These are phyloP conservation scores for Bryconaethiops microstoma DNA, from an alignment of 2,797 vertebrate species.

Conservation along the genomic window DNA sequence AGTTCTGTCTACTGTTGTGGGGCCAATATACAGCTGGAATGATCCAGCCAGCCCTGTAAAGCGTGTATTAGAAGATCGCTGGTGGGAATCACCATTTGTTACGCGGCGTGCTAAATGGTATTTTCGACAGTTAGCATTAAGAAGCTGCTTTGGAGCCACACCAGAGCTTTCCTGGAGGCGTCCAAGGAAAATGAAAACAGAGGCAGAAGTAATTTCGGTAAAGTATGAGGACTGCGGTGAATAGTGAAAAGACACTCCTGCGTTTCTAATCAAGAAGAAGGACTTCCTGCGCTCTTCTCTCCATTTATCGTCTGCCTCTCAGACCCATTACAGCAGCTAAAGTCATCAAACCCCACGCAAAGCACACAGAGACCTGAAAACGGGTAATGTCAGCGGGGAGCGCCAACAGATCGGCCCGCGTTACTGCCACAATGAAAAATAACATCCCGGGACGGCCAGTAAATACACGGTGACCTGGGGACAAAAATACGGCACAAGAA, in stretches of 20 bases:
- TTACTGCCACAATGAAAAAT: neutral
- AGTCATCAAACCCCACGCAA: slow-evolving; percentile 2
- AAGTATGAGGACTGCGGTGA: slow-evolving; percentile 26
- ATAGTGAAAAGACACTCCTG: slow-evolving; percentile 18
- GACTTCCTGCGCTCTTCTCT: neutral
- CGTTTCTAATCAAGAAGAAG: slow-evolving; percentile 14
- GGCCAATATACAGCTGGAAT: neutral
- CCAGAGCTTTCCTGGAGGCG: slow-evolving; percentile 16
- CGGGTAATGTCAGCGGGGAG: neutral
- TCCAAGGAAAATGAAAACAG: slow-evolving; percentile 27
- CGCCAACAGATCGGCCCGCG: neutral
- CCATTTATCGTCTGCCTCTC: neutral
- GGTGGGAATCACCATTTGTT: neutral
- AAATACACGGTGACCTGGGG: too few relatives aligned
- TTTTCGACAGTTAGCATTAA: slow-evolving; percentile 16
- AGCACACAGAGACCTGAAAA: neutral
- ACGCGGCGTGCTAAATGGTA: neutral
- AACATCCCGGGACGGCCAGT: too few relatives aligned
- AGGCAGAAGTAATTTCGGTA: slow-evolving; percentile 22
- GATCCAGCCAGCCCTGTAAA: neutral
- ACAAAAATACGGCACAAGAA: too few relatives aligned
- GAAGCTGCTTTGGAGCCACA: slow-evolving; percentile 10
- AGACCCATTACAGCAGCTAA: slow-evolving; percentile 10
- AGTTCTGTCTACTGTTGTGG: neutral
- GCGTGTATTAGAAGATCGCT: neutral